A percentile compares a stretch with the other conserved stretches of the same genome.
These are phyloP conservation scores for Rattus rattus DNA, from an alignment of 2,113 vertebrate species.

Conservation along the genomic window DNA sequence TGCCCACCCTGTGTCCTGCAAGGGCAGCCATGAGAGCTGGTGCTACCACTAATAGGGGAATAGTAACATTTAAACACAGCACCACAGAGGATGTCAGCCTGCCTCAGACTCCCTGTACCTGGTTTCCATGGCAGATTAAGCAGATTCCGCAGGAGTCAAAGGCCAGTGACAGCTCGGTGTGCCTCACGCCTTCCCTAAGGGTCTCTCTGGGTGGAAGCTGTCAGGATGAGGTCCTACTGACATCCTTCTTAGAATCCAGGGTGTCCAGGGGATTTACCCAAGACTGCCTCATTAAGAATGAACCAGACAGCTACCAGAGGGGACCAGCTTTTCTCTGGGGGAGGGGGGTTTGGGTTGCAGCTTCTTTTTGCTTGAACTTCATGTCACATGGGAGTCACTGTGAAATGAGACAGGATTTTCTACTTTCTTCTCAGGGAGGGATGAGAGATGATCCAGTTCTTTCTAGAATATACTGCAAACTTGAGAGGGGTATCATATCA, in stretches of 20 bases:
- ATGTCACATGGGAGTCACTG: neutral
- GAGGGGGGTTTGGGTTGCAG: neutral
- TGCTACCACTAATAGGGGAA: neutral
- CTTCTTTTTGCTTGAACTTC: slow-evolving; percentile 41
- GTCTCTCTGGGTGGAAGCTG: neutral
- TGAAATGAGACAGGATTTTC: neutral
- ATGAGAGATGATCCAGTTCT: neutral
- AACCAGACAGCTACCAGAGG: neutral
- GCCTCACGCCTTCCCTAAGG: neutral
- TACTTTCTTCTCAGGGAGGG: neutral
- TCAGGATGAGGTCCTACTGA: neutral
- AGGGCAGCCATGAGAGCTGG: neutral
- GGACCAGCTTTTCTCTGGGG: neutral
- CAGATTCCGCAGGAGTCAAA: neutral
- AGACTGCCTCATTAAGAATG: neutral
- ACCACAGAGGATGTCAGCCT: neutral
- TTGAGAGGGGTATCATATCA: neutral
- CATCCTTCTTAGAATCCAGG: neutral
- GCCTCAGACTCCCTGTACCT: neutral
- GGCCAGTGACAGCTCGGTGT: too few species aligned
- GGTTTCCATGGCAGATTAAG: neutral
- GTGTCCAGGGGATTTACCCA: neutral
- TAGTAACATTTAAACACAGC: neutral
- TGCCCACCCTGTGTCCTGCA: neutral
- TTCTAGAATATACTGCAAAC: slow-evolving; percentile 9